Conservation (phyloP, 2,113 vertebrate species). For the Macroglossus sobrinus region DNA sequence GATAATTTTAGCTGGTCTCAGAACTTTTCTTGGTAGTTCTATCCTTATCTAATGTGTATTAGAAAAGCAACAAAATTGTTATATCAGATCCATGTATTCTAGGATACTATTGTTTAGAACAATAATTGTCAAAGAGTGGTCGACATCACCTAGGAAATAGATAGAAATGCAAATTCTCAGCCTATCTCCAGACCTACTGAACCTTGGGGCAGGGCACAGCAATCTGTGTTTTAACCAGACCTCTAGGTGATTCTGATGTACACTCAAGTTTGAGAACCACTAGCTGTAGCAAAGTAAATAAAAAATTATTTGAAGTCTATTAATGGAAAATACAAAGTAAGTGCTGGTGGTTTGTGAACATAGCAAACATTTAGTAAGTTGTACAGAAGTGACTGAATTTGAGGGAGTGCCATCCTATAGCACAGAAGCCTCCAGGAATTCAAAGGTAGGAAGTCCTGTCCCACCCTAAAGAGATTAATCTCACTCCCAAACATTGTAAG, state of each 20-base stretch:
- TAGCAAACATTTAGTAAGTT: not conserved
- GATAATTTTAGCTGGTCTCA: not conserved
- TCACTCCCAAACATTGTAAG: not conserved
- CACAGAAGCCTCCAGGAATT: not conserved
- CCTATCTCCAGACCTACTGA: not conserved
- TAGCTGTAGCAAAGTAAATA: not conserved
- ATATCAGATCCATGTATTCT: not conserved
- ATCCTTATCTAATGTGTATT: not conserved
- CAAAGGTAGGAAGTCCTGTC: not conserved
- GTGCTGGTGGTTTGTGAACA: not conserved
- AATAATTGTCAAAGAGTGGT: not conserved
- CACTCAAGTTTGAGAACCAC: not conserved
- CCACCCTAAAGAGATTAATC: not conserved
- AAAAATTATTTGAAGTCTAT: not conserved
- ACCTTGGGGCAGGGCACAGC: not conserved
- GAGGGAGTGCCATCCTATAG: not conserved
- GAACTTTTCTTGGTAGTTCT: not conserved
- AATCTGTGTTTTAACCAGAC: not conserved
- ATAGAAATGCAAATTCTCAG: not conserved
- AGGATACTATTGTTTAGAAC: not conserved
- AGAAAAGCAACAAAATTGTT: not conserved
- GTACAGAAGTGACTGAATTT: not conserved
- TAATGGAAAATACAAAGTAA: not conserved
- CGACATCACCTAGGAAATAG: not conserved
- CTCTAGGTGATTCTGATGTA: not conserved